These are phyloP conservation scores for Perognathus longimembris DNA, from an alignment of 2,113 vertebrate genomes.

Conservation along the genomic window DNA sequence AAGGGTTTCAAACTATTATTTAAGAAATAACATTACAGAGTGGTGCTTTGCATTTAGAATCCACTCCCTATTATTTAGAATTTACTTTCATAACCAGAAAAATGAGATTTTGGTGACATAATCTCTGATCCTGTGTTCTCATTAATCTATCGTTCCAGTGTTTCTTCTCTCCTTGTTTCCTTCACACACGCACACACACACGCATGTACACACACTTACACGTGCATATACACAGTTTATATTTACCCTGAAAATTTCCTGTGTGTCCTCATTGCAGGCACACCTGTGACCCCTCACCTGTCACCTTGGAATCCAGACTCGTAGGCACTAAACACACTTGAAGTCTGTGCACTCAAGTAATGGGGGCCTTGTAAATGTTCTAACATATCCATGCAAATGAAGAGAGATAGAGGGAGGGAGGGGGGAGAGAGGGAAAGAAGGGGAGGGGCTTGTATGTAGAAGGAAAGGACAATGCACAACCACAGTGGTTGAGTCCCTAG, in stretches of 20 bases:
- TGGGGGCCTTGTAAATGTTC: not conserved
- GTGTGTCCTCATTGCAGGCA: no score
- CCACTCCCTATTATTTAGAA: not conserved
- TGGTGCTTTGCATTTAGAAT: conserved; percentile 32
- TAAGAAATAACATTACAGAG: conserved; percentile 52
- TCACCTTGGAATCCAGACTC: no score
- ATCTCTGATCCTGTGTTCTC: not conserved
- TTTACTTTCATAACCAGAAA: conserved; percentile 9
- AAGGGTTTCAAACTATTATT: conserved; percentile 48
- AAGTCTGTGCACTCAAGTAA: not conserved
- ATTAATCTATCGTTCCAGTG: not conserved
- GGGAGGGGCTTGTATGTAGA: not conserved
- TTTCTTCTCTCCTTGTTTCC: conserved; percentile 7
- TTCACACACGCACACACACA: not conserved
- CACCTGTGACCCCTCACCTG: no score
- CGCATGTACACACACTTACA: no score
- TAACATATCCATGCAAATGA: not conserved
- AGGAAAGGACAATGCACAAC: not conserved
- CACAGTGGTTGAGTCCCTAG: not conserved
- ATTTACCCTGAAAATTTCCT: no score
- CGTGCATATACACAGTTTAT: no score
- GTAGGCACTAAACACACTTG: no score
- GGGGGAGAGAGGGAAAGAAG: not conserved
- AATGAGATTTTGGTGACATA: not conserved
- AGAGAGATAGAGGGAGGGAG: no score